Percentiles rank a stretch among this genome's conserved stretches.
These are phyloP conservation scores for Sminthurinus aureus DNA, from an alignment of 2,888 invertebrate species.

Conservation along the genomic window DNA sequence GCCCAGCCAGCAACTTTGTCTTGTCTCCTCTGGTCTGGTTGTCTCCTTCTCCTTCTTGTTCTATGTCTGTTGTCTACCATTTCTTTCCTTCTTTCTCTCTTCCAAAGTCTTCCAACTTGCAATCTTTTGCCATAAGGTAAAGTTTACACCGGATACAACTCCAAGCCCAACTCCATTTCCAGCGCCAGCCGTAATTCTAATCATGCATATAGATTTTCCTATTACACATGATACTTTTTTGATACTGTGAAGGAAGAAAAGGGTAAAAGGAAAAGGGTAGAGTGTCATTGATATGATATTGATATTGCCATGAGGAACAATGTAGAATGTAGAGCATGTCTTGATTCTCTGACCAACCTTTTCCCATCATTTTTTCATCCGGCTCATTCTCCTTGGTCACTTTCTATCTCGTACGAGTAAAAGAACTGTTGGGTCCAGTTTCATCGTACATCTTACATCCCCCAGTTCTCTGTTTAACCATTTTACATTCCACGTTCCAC, in stretches of 20 bases:
- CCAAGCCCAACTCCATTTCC: background rate
- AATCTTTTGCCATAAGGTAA: too few relatives aligned
- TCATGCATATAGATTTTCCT: slow-evolving; percentile 7
- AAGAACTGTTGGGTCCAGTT: too few relatives aligned
- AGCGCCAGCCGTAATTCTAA: background rate
- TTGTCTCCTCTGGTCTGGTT: background rate
- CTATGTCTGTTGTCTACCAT: background rate
- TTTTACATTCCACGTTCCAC: too few relatives aligned
- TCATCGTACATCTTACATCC: too few relatives aligned
- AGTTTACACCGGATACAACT: too few relatives aligned
- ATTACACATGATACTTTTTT: background rate
- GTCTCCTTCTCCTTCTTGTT: too few relatives aligned
- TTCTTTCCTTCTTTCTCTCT: background rate
- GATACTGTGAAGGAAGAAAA: too few relatives aligned
- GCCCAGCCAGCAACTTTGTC: slow-evolving; percentile 35
- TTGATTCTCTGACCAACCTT: background rate
- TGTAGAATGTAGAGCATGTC: background rate
- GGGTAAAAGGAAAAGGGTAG: too few relatives aligned
- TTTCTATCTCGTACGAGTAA: background rate
- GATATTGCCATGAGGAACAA: too few relatives aligned
- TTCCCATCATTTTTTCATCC: background rate
- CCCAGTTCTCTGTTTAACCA: too few relatives aligned
- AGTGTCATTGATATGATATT: too few relatives aligned
- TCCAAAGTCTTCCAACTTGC: background rate
- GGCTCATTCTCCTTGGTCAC: slow-evolving; percentile 1